Evolutionary conservation across 2,888 invertebrate genomes (phyloP), one percentile per base, ranked within the genome.

Genomic region (Polyommatus iphigenia): DNA sequence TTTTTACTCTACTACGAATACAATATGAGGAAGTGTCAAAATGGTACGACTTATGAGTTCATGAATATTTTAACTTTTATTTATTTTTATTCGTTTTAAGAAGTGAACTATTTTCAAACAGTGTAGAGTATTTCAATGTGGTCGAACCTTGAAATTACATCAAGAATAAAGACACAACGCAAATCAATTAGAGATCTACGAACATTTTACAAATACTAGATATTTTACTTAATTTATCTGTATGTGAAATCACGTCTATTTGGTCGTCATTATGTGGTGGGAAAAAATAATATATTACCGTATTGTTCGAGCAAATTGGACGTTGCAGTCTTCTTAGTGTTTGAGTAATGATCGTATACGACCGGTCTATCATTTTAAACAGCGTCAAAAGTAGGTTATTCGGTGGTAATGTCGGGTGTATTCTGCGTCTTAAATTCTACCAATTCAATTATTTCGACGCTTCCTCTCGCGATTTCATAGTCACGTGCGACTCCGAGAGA

Each of bases 221-320:
- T 75, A 75, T 75, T 72, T 75, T 46, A 54, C 73, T 75, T 29
- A 75, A 54, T 75, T 54, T 75, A 75, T 75, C 75, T 75, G 75
- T 46, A 75, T 75, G 75, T 75, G 75, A 75, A 75, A 75, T 75
- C 75, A 75, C 15, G 46, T 46, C 75, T 75, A 75, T 75, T 75
- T 75, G 46, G 54, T 54, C 75, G 54, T 75, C 54, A 75, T 24
- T 50, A 54, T 75, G 24, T 29, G 29, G 75, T 75, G 75, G 75
- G 75, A 75, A 75, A 75, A 50, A 75, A 50, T 75, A 24, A 50
- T 29, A 50, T 75, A 75, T 29, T 50, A 75, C 29, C 54, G 75
- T 75, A 75, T 75, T 75, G 75, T 75, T 75, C 54, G 13, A 29
- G 24, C 29, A 50, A 75, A 75, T 54, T 75, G 54, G 54, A 50